Base-by-base conservation (phyloP, 1,140 invertebrate species). In the Orius insidiosus region DNA sequence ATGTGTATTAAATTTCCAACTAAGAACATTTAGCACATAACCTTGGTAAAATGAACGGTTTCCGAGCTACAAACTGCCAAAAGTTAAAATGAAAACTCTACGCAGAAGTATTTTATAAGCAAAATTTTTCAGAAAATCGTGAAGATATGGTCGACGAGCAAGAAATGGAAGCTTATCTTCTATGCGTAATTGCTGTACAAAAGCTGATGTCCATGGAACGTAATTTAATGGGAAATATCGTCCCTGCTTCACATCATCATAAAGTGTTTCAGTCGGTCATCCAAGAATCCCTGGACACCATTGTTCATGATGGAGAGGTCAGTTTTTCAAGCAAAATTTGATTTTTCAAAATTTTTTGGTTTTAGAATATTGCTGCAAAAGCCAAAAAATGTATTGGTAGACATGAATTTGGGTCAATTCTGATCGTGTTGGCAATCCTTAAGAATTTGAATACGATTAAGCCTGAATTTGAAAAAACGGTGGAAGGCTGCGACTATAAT, bases 161-260 rank as follows among this genome's bases (percentile, higher is more conserved):
- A 58, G 86, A 92, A 61, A 79, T 87, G 68, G 84, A 89, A 55
- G 78, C 84, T 56, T 90, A 88, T 63, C 64, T 90, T 45, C 72
- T 82, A n/a, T 72, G 83, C 53, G 75, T 92, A 1, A 78, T 85
- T 30, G 86, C 82, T 5, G 65, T 95, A n/a, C 78, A 85, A 38
- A 79, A 84, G 51, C 67, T 96, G 3, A 85, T 93, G 68, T 81
- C 89, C 58, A 79, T 79, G 57, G 92, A 97, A 60, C 71, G 82
- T 19, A 68, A 76, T 42, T 62, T 89, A 11, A 79, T 94, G 66
- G 71, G 78, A 10, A 80, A 81, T 10, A 82, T 97, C 19, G 78
- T 96, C 56, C 81, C 87, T 10, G 63, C 74, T 34, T 74, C 79
- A 19, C 72, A 85, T 52, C 80, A 87, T 55, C 76, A 78, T 33